Evolutionary conservation across 2,113 vertebrate genomes (phyloP), one percentile per base, ranked within the genome.

Genomic region (Dunckerocampus dactyliophorus): DNA sequence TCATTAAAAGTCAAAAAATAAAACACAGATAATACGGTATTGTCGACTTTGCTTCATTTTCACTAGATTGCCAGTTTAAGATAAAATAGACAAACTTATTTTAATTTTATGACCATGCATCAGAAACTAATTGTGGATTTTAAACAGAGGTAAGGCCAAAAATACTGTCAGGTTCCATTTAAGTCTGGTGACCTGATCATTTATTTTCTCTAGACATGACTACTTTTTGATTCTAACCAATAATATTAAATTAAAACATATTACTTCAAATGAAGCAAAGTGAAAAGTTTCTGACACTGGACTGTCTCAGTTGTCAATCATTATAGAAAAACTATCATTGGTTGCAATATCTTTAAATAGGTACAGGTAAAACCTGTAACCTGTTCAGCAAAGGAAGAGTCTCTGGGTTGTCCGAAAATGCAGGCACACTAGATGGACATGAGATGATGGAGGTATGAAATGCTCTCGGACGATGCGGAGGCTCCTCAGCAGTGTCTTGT

Each of bases 401-500:
- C 24, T 31, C 8, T 47, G 48, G 12, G 58, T 81, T 71, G 62
- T 80, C 50, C 55, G 65, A 50, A 76, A 28, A 62, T 82, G 20
- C 17, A 48, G 69, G 17, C 50, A 57, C 50, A 74, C 70, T 71
- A 60, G 55, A 79, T 75, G 67, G 20, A 10, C 55, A 53, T 69
- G 56, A 49, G 71, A 71, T 74, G 58, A 75, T 72, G 61, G 62
- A 71, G 53, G 58, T 58, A 74, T 72, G 65, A 62, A 47, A 47
- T 71, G 64, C 61, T 70, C 64, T 71, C 62, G 45, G 68, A 63
- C 55, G 62, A 56, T n/a, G 50, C 46, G 45, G 51, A 47, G 65
- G 80, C 80, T 55, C 79, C 70, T 68, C 62, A 71, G 59, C 62
- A 47, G 49, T 82, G 84, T 82, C 42, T 86, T 73, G 65, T 87